A percentile compares a stretch with the other conserved stretches of the same genome.
Conservation (phyloP, 1,140 invertebrate genomes). For the Euwallacea similis region DNA sequence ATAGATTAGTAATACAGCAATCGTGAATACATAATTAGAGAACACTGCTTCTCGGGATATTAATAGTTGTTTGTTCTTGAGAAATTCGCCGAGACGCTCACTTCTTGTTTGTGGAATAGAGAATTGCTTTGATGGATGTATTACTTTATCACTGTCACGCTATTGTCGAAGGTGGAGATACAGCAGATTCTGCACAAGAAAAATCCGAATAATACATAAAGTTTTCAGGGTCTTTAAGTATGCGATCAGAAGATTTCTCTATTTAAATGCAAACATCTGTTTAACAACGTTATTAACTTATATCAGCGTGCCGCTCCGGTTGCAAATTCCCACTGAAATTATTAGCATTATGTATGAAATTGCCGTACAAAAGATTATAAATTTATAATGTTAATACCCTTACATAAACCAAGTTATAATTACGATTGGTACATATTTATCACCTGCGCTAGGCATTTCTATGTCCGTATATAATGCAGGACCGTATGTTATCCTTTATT, state of each 20-base stretch:
- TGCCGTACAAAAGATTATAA: conserved; percentile 17
- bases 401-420: conserved; percentile 20
- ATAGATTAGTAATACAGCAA: neutral
- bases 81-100: neutral
- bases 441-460: conserved; percentile 4
- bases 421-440: conserved; percentile 28
- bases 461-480: conserved; percentile 13
- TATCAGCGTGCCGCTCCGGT: neutral
- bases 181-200: no score
- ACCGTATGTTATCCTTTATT: conserved; percentile 32
- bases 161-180: no score
- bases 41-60: neutral
- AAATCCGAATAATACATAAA: no score
- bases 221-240: no score
- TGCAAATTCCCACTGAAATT: conserved; percentile 16
- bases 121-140: conserved; percentile 2
- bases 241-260: no score
- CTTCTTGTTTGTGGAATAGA: neutral
- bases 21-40: conserved; percentile 13
- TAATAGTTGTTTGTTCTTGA: conserved; percentile 9
- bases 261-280: neutral
- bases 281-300: conserved; percentile 3
- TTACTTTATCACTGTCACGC: neutral
- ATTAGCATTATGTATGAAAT: conserved; percentile 25
- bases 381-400: conserved; percentile 28